A percentile compares a stretch with the other conserved stretches of the same genome.
phyloP scores from a whole-genome alignment of 2,113 vertebrate species.

The Callaeas wilsoni region DNA sequence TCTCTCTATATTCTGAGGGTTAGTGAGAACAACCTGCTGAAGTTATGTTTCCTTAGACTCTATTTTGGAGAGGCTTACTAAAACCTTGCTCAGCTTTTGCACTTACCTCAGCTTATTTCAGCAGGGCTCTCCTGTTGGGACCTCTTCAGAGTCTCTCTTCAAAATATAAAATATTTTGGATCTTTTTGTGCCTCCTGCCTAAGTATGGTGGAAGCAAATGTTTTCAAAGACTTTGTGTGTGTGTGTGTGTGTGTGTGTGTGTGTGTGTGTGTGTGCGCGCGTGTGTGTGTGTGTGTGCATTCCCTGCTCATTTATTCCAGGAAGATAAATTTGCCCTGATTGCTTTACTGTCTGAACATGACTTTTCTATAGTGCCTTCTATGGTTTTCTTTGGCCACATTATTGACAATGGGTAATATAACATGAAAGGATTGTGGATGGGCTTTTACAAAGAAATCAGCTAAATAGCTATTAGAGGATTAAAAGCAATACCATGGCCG shows the following conservation, averaged over 20 bases:
- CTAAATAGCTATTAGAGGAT: constrained; percentile 46
- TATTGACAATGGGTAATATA: constrained; percentile 46
- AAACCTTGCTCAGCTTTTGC: neutral
- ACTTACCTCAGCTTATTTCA: neutral
- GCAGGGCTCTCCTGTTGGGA: neutral
- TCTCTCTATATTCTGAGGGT: neutral
- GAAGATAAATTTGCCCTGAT: constrained; percentile 23
- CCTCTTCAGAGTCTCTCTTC: neutral
- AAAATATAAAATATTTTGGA: neutral
- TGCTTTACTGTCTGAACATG: neutral
- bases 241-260: neutral
- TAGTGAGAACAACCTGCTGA: neutral
- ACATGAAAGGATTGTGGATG: constrained; percentile 54
- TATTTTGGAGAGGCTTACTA: neutral
- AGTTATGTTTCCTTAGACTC: neutral
- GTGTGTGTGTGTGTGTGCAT: neutral
- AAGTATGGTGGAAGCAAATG: neutral
- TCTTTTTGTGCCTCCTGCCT: neutral
- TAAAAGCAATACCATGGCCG: constrained; percentile 37
- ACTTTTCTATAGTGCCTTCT: neutral
- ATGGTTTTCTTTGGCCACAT: constrained; percentile 13
- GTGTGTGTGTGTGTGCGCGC: too few relatives aligned
- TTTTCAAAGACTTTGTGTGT: neutral
- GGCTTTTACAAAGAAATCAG: constrained; percentile 73
- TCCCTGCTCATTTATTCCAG: neutral